A percentile compares a stretch with the other conserved stretches of the same genome.
Conservation (phyloP, 2,797 vertebrate genomes). For the Acrossocheilus fasciatus region DNA sequence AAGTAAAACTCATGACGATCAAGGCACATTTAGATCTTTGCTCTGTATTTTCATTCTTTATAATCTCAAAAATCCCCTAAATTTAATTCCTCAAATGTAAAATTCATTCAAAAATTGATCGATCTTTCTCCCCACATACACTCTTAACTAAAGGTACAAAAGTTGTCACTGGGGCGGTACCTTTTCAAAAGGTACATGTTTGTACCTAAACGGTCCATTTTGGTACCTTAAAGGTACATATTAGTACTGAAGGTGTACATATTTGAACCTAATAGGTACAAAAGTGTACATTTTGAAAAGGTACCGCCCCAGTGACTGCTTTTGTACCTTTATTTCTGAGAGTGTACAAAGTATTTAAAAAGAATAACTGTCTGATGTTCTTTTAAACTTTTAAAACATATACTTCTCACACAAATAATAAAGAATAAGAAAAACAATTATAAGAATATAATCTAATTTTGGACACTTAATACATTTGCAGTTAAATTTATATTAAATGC, state of each 20-base stretch:
- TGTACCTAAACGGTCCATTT: too few relatives aligned
- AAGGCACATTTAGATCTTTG: background rate
- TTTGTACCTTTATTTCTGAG: too few relatives aligned
- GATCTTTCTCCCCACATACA: conserved; percentile 1
- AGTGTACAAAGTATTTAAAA: background rate
- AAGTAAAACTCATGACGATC: background rate
- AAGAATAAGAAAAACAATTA: background rate
- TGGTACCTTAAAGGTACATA: too few relatives aligned
- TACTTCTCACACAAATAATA: background rate
- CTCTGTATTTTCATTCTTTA: background rate
- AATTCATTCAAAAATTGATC: background rate
- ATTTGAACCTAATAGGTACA: too few relatives aligned
- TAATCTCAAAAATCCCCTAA: background rate
- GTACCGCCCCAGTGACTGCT: too few relatives aligned
- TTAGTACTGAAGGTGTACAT: too few relatives aligned
- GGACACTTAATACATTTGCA: background rate
- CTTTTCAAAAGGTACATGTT: too few relatives aligned
- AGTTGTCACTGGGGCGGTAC: too few relatives aligned
- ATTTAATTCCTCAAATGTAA: background rate
- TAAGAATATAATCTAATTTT: background rate
- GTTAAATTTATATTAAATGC: background rate
- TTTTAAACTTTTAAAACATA: background rate
- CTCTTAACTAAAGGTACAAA: too few relatives aligned
- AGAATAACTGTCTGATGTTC: background rate
- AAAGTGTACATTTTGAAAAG: too few relatives aligned